Percentiles rank a stretch among this genome's conserved stretches.
These are phyloP conservation scores for Melanophora roralis DNA, from an alignment of 2,888 invertebrate species.

Conservation along the genomic window DNA sequence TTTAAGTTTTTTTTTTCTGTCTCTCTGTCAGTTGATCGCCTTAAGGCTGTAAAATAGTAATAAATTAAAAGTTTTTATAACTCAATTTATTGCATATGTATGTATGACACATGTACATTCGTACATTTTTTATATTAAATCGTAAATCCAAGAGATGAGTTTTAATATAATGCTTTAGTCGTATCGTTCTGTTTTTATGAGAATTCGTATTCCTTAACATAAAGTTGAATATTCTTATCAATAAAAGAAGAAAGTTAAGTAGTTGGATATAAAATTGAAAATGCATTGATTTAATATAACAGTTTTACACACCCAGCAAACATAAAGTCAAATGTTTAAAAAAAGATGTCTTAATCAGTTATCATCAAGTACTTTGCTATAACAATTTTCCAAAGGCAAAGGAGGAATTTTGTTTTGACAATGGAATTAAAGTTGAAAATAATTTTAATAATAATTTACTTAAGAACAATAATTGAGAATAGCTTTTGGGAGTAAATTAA, in stretches of 20 bases:
- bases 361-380: too few relatives aligned
- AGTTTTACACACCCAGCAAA: too few relatives aligned
- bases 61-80: constrained; percentile 53
- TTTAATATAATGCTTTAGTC: background rate
- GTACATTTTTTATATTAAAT: background rate
- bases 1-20: background rate
- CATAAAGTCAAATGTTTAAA: too few relatives aligned
- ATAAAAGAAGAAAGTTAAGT: constrained; percentile 44
- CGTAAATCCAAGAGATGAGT: background rate
- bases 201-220: background rate
- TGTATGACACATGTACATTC: background rate
- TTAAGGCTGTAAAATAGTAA: constrained; percentile 56
- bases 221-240: constrained; percentile 37
- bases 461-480: too few relatives aligned
- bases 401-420: too few relatives aligned
- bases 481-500: too few relatives aligned
- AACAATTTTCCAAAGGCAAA: too few relatives aligned
- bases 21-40: constrained; percentile 28
- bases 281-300: constrained; percentile 36
- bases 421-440: too few relatives aligned
- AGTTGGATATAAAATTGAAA: constrained; percentile 39
- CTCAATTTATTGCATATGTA: too few relatives aligned
- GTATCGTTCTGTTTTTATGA: background rate
- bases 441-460: too few relatives aligned
- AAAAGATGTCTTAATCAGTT: too few relatives aligned